Percentiles rank a stretch among this genome's conserved stretches.
Conservation (phyloP, 2,888 invertebrate species). For the Sarcophaga caerulescens region DNA sequence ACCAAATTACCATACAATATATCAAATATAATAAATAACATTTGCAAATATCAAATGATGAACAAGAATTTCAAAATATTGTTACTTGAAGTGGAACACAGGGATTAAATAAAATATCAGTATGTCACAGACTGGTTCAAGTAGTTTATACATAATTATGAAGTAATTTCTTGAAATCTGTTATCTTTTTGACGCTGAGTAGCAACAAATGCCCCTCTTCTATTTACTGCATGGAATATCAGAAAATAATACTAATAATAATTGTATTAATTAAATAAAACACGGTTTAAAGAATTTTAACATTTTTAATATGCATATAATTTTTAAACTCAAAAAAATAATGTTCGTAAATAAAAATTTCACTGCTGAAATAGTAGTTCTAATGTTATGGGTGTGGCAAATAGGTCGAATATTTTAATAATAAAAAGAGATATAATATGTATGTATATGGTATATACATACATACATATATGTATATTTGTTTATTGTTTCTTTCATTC, state of each 20-base stretch:
- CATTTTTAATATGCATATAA: background rate
- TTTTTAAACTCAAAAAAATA: background rate
- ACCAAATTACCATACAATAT: background rate
- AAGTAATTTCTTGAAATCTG: background rate
- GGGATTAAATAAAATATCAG: slow-evolving; percentile 4
- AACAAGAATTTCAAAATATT: slow-evolving; percentile 22
- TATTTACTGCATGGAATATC: no score
- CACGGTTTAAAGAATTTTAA: background rate
- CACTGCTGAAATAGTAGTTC: background rate
- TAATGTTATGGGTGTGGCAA: background rate
- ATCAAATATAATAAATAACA: background rate
- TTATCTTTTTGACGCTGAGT: no score
- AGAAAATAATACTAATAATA: no score
- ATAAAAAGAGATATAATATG: no score
- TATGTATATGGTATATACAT: background rate
- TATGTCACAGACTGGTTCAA: background rate
- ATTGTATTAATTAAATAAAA: background rate
- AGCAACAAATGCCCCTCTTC: no score
- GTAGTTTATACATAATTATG: background rate
- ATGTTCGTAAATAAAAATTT: background rate
- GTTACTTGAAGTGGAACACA: background rate
- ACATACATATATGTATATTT: no score
- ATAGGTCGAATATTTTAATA: no score
- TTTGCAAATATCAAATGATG: slow-evolving; percentile 24
- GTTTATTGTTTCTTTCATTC: background rate